phyloP scores from a whole-genome alignment of 1,140 invertebrate species.

The Anagrus nilaparvatae region DNA sequence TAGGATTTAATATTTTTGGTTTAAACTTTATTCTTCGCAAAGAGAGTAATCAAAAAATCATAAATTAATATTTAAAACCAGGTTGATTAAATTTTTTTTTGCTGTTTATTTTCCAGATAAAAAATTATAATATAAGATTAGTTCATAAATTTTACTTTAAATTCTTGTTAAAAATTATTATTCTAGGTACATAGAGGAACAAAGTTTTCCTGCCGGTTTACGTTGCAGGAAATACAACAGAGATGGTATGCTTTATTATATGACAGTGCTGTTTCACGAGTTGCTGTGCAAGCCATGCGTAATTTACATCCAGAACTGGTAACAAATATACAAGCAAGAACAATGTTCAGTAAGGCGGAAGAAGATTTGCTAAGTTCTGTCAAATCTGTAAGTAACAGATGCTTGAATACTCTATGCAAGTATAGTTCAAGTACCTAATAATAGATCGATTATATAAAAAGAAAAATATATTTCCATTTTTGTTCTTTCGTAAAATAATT shows the following conservation, averaged over 20 bases:
- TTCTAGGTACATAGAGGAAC: constrained; percentile 79
- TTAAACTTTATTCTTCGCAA: no score
- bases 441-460: no score
- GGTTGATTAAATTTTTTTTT: no score
- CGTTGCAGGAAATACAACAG: constrained; percentile 85
- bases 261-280: constrained; percentile 75
- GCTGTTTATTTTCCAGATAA: no score
- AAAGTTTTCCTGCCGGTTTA: constrained; percentile 94
- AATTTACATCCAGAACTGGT: constrained; percentile 88
- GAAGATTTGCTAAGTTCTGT: constrained; percentile 77
- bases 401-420: no score
- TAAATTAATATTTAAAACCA: no score
- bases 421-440: no score
- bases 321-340: constrained; percentile 74
- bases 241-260: constrained; percentile 94
- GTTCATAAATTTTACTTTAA: no score
- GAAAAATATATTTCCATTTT: no score
- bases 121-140: no score
- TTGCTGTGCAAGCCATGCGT: constrained; percentile 84
- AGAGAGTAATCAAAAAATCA: no score
- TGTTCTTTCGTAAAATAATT: no score
- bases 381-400: constrained; percentile 58
- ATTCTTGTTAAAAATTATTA: constrained; percentile 21
- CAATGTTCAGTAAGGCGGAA: constrained; percentile 81
- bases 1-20: neutral